A percentile compares a stretch with the other conserved stretches of the same genome.
Evolutionary conservation across 2,797 vertebrate species (phyloP).

Genomic region (Hemitrygon akajei): DNA sequence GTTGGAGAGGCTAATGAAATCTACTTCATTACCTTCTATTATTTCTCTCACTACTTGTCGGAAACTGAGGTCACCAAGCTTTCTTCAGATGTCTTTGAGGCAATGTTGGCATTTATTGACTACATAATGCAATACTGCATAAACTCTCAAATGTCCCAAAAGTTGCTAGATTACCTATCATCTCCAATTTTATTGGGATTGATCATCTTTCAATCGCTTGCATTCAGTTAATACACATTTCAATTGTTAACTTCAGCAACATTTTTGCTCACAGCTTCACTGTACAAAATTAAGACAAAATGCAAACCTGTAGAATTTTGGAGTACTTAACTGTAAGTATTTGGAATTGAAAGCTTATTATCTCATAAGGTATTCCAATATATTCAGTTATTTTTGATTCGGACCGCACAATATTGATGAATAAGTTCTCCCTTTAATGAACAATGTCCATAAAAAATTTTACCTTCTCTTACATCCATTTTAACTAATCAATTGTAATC

Average conservation of each 20-base stretch:
- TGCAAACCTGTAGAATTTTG: background rate
- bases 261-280: background rate
- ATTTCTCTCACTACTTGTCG: background rate
- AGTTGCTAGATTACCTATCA: background rate
- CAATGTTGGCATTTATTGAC: background rate
- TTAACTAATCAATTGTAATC: background rate
- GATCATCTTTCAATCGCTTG: background rate
- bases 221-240: background rate
- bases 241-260: background rate
- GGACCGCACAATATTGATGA: background rate
- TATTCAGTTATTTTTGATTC: background rate
- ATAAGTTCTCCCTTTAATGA: background rate
- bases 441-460: background rate
- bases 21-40: background rate
- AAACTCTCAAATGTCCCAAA: background rate
- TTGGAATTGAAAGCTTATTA: background rate
- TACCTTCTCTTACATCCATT: background rate
- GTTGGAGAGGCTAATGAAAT: too few species aligned
- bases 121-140: too few species aligned
- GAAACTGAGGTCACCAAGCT: background rate
- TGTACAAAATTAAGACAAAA: background rate
- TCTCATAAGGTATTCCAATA: background rate
- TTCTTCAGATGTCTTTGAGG: background rate
- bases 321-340: background rate
- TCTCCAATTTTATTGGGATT: background rate